These are phyloP conservation scores for Eulithis prunata DNA, from an alignment of 2,888 invertebrate genomes.

Conservation along the genomic window DNA sequence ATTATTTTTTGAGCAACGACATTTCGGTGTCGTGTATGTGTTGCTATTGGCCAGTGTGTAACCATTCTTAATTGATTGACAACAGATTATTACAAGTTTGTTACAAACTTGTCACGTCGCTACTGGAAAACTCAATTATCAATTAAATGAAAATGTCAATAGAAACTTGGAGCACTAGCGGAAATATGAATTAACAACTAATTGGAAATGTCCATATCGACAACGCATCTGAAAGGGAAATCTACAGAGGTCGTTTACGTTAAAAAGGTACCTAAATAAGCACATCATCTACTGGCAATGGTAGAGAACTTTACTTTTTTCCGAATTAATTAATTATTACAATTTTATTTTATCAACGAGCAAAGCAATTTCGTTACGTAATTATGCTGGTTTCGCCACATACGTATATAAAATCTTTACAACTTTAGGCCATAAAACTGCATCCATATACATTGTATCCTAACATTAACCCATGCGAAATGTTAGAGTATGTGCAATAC, in stretches of 20 bases:
- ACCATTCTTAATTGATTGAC: conserved; percentile 19
- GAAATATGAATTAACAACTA: no score
- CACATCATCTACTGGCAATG: no score
- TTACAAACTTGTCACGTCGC: background rate
- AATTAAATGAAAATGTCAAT: conserved; percentile 9
- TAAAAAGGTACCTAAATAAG: no score
- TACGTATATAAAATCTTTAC: conserved; percentile 14
- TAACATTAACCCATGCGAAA: conserved; percentile 18
- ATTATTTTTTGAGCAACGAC: no score
- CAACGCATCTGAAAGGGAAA: no score
- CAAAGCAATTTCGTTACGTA: background rate
- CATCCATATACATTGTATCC: background rate
- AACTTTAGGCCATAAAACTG: conserved; percentile 10
- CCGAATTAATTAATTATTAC: no score
- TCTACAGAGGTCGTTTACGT: no score
- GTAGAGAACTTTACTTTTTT: no score
- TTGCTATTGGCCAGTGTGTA: no score
- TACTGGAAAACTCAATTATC: conserved; percentile 1
- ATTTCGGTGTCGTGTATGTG: no score
- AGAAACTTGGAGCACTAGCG: background rate
- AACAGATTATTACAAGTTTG: conserved; percentile 15
- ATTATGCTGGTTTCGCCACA: background rate
- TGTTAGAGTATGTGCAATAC: conserved; percentile 15
- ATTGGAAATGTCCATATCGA: no score
- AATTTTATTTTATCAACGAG: background rate